These are phyloP conservation scores for Lutjanus argentimaculatus DNA, from an alignment of 2,797 vertebrate species.

Conservation along the genomic window DNA sequence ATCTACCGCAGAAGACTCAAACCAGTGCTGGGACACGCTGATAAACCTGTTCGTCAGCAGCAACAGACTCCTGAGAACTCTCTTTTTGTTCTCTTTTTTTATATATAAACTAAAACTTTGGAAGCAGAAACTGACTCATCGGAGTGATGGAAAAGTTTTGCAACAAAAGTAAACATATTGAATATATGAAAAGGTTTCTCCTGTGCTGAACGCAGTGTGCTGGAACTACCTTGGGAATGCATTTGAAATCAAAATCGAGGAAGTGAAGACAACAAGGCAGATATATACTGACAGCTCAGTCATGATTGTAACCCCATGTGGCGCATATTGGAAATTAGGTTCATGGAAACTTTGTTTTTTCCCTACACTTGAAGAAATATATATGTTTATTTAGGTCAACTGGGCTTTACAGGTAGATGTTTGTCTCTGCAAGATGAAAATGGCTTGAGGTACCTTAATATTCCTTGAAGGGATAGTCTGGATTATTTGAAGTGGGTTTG, in stretches of 20 bases:
- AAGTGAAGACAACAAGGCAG: slow-evolving; percentile 37
- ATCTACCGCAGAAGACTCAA: slow-evolving; percentile 64
- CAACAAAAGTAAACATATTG: slow-evolving; percentile 33
- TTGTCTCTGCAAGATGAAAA: slow-evolving; percentile 7
- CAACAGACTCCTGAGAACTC: slow-evolving; percentile 45
- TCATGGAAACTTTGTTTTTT: slow-evolving; percentile 20
- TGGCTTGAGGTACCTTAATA: not conserved
- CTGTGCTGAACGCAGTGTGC: slow-evolving; percentile 28
- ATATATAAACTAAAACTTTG: slow-evolving; percentile 52
- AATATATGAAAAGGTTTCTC: slow-evolving; percentile 37
- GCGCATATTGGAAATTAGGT: slow-evolving; percentile 26
- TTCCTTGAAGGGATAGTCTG: not conserved
- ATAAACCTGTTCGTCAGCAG: slow-evolving; percentile 46
- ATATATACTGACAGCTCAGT: slow-evolving; percentile 59
- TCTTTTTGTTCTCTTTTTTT: slow-evolving; percentile 59
- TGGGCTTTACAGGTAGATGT: slow-evolving; percentile 32
- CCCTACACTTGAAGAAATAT: not conserved
- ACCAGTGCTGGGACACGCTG: slow-evolving; percentile 61
- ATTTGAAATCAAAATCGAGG: slow-evolving; percentile 47
- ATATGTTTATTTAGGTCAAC: slow-evolving; percentile 34
- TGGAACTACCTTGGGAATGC: slow-evolving; percentile 38
- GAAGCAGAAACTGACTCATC: slow-evolving; percentile 36
- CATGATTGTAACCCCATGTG: slow-evolving; percentile 52
- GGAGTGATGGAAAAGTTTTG: slow-evolving; percentile 40
- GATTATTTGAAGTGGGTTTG: no score